Percentiles rank a stretch among this genome's conserved stretches.
These are phyloP conservation scores for Notamacropus eugenii DNA, from an alignment of 2,797 vertebrate species.

Conservation along the genomic window DNA sequence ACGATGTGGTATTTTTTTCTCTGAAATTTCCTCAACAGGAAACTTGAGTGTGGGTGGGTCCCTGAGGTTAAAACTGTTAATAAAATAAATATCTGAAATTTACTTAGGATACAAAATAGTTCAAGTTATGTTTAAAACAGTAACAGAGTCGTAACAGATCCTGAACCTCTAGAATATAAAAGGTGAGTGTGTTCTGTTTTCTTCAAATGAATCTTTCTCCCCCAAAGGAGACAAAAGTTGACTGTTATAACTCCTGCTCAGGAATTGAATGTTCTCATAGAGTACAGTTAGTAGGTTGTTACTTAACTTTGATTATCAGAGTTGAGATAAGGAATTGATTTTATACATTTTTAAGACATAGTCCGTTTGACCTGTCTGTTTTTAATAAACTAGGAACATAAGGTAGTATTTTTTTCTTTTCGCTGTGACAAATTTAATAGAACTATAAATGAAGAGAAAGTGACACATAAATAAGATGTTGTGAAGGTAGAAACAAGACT, in stretches of 20 bases:
- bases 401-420: constrained; percentile 33
- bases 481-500: background rate
- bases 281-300: constrained; percentile 38
- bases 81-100: constrained; percentile 80
- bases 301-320: constrained; percentile 33
- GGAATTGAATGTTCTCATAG: constrained; percentile 28
- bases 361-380: background rate
- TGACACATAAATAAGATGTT: background rate
- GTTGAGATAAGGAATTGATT: constrained; percentile 41
- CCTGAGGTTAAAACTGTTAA: constrained; percentile 87
- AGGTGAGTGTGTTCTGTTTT: constrained; percentile 81
- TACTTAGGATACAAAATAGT: constrained; percentile 75
- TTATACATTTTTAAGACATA: constrained; percentile 11
- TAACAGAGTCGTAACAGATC: constrained; percentile 66
- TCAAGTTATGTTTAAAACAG: constrained; percentile 66
- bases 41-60: constrained; percentile 85
- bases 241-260: constrained; percentile 11
- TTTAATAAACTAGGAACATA: constrained; percentile 36
- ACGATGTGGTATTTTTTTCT: constrained; percentile 88
- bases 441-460: background rate
- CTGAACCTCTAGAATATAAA: constrained; percentile 54
- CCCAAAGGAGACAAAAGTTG: constrained; percentile 56
- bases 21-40: constrained; percentile 87
- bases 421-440: constrained; percentile 13
- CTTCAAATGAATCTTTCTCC: constrained; percentile 43